Conservation (phyloP, 2,888 invertebrate species). For the Hoplodrina blanda region DNA sequence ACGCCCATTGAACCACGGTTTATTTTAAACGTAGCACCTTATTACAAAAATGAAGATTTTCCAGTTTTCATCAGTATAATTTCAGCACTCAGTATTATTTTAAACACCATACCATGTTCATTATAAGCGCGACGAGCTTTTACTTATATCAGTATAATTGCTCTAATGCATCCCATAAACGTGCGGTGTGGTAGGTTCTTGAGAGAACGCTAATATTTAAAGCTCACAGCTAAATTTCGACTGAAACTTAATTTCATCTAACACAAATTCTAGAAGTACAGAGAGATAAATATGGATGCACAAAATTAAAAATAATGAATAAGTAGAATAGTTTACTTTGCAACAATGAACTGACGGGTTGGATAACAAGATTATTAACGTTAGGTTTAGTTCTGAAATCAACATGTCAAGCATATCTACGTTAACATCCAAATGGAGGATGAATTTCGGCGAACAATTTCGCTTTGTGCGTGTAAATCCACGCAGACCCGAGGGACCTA, state of each 20-base stretch:
- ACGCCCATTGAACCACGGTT: no score
- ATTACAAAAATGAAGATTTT: neutral
- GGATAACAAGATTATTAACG: neutral
- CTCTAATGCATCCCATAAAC: constrained; percentile 39
- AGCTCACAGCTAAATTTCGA: neutral
- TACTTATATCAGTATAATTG: constrained; percentile 59
- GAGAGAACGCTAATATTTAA: constrained; percentile 10
- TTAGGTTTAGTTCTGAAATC: neutral
- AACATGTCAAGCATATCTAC: constrained; percentile 3
- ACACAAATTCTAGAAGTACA: neutral
- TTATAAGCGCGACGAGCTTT: constrained; percentile 51
- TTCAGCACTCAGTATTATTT: neutral
- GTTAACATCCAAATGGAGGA: constrained; percentile 6
- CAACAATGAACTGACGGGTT: neutral
- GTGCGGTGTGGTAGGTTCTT: constrained; percentile 5
- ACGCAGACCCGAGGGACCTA: neutral
- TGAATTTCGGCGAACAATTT: neutral
- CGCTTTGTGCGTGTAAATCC: neutral
- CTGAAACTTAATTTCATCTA: neutral
- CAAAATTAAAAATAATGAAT: neutral
- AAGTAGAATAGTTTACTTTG: neutral
- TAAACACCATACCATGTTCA: constrained; percentile 1
- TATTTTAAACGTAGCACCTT: no score
- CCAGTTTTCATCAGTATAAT: neutral
- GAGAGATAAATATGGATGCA: neutral